These are phyloP conservation scores for Puntigrus tetrazona DNA, from an alignment of 2,113 vertebrate genomes.

Conservation along the genomic window DNA sequence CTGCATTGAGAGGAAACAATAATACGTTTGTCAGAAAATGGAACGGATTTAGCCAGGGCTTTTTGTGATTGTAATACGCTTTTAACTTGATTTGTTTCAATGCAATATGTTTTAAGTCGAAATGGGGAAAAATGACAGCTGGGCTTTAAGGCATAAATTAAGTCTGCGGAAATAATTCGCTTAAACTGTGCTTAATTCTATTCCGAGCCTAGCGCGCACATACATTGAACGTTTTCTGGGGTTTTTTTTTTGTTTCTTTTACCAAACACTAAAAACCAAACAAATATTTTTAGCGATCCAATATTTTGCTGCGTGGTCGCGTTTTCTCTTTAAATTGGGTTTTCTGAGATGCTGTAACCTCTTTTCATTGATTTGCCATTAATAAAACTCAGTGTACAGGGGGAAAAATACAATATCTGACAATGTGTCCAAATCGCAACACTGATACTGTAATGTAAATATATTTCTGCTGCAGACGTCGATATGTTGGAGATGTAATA, in stretches of 20 bases:
- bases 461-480: slow-evolving; percentile 1
- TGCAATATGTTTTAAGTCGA: neutral
- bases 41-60: slow-evolving; percentile 4
- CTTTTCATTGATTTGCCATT: neutral
- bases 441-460: slow-evolving; percentile 17
- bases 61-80: slow-evolving; percentile 30
- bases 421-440: slow-evolving; percentile 21
- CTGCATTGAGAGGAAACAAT: slow-evolving; percentile 34
- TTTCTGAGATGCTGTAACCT: slow-evolving; percentile 19
- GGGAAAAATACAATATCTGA: neutral
- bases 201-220: neutral
- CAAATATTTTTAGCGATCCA: neutral
- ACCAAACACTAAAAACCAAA: slow-evolving; percentile 10
- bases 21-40: neutral
- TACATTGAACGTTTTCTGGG: neutral
- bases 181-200: slow-evolving; percentile 6
- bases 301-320: slow-evolving; percentile 21
- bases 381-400: slow-evolving; percentile 8
- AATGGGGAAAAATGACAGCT: neutral
- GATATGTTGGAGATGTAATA: neutral
- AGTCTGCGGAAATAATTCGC: slow-evolving; percentile 8
- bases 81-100: slow-evolving; percentile 38
- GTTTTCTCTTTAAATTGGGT: slow-evolving; percentile 9
- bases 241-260: neutral
- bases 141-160: slow-evolving; percentile 1